Percentiles rank a stretch among this genome's conserved stretches.
Evolutionary conservation across 2,113 vertebrate genomes (phyloP).

Genomic region (Protobothrops flavoviridis): DNA sequence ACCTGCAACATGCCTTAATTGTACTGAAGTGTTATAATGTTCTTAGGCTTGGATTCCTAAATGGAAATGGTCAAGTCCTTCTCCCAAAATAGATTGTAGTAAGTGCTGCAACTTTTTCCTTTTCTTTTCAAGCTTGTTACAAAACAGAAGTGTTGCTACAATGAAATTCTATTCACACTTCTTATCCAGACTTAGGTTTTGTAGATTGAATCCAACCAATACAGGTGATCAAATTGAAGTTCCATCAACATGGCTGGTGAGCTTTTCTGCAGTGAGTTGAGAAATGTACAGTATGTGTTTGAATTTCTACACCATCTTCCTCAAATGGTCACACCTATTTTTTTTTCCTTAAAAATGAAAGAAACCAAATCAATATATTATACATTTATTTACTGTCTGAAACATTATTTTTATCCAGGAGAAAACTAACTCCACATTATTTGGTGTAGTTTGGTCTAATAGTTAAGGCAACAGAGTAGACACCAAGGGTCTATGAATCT

Average conservation of each 20-base stretch:
- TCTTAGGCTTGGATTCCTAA: not conserved
- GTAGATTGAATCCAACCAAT: not conserved
- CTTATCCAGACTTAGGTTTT: not conserved
- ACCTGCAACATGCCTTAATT: not conserved
- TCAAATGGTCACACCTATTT: not conserved
- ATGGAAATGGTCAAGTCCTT: not conserved
- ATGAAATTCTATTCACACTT: not conserved
- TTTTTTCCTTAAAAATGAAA: not conserved
- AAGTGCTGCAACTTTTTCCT: not conserved
- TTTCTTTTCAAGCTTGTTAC: not conserved
- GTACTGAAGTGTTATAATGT: not conserved
- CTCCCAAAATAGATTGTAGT: not conserved
- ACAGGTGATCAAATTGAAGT: not conserved
- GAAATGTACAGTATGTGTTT: not conserved
- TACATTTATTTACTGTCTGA: not conserved
- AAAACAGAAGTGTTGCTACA: not conserved
- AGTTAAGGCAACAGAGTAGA: not conserved
- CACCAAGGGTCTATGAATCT: not conserved
- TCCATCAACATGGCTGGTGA: not conserved
- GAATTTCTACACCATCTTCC: not conserved
- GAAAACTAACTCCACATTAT: not conserved
- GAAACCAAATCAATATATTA: not conserved
- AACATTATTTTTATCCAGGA: not conserved
- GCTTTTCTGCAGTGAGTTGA: not conserved
- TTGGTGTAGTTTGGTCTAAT: not conserved